These are phyloP conservation scores for Rhincodon typus DNA, from an alignment of 2,797 vertebrate species.

Conservation along the genomic window DNA sequence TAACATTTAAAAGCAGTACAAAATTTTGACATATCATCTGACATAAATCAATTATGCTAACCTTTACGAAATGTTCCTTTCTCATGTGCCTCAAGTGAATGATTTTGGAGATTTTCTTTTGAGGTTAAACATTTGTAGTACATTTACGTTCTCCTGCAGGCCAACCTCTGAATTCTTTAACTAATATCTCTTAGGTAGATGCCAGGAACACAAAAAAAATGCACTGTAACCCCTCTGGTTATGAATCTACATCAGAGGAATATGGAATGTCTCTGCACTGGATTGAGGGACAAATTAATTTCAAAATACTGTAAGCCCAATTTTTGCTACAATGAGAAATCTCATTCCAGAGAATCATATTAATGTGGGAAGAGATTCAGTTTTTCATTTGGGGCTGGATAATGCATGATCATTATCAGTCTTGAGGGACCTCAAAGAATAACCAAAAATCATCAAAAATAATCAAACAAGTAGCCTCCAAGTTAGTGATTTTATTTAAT, in stretches of 20 bases:
- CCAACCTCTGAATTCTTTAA: not conserved
- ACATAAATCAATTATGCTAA: not conserved
- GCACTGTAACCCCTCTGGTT: not conserved
- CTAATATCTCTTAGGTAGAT: not conserved
- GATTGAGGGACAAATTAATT: not conserved
- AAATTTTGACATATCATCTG: not conserved
- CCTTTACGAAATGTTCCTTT: not conserved
- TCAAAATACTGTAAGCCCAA: not conserved
- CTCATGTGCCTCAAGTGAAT: conserved; percentile 24
- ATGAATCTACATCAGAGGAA: not conserved
- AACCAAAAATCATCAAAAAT: not conserved
- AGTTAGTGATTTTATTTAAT: not conserved
- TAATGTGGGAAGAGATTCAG: not conserved
- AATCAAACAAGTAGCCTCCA: not conserved
- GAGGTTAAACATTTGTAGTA: not conserved
- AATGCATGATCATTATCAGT: not conserved
- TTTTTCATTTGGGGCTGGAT: not conserved
- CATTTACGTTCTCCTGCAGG: conserved; percentile 1
- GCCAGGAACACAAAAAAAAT: not conserved
- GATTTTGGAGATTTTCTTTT: no score
- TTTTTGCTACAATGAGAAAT: not conserved
- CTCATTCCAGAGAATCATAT: not conserved
- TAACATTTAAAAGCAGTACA: not conserved
- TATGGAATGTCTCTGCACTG: not conserved
- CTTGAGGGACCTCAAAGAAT: not conserved